phyloP scores from a whole-genome alignment of 2,113 vertebrate species.

The Saguinus imperator region DNA sequence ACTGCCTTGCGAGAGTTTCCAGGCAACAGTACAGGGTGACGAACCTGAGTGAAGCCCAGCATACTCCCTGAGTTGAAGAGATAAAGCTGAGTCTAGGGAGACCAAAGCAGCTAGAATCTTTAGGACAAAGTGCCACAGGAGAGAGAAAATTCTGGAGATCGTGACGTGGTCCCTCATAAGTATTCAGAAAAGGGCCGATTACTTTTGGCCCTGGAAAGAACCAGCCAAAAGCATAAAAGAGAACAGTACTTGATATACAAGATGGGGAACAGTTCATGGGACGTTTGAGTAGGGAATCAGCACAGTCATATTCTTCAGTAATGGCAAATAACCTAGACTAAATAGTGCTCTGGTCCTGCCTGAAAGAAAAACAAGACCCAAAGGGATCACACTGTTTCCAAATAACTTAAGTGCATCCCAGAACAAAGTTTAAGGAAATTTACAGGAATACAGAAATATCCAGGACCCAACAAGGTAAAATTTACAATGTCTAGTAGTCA shows the following conservation, averaged over 20 bases:
- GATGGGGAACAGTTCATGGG: background rate
- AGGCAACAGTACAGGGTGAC: background rate
- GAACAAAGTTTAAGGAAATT: background rate
- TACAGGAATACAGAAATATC: conserved; percentile 14
- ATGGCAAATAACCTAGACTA: background rate
- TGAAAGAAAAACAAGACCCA: background rate
- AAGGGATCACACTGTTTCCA: background rate
- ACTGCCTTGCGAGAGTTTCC: background rate
- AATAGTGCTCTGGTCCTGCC: background rate
- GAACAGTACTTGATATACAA: background rate
- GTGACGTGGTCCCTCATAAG: background rate
- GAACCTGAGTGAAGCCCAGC: background rate
- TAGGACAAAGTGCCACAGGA: background rate
- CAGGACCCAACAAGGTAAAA: background rate
- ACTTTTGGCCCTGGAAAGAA: background rate
- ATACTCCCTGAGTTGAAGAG: background rate
- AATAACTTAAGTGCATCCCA: background rate
- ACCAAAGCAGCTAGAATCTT: background rate
- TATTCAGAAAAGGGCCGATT: background rate
- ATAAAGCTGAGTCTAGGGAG: background rate
- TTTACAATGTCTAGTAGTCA: background rate
- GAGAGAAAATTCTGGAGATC: background rate
- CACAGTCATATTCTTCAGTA: background rate
- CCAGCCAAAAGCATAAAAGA: background rate
- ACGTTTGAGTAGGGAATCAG: background rate